These are phyloP conservation scores for Caenorhabditis sp. DNA, from an alignment of 2,888 invertebrate genomes.

Conservation along the genomic window DNA sequence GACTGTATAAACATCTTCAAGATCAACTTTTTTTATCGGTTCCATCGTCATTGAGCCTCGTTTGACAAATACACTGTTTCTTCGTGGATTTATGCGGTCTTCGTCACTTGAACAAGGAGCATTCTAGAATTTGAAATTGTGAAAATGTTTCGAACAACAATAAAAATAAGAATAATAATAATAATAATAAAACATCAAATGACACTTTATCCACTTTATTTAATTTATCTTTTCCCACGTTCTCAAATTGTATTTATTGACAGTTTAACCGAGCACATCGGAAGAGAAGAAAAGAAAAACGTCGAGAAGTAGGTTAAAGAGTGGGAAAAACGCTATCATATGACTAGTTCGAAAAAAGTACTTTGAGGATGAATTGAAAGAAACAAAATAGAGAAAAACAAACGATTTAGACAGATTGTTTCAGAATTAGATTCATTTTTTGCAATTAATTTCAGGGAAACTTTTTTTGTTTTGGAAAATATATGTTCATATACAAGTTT, in stretches of 20 bases:
- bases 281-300: background rate
- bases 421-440: background rate
- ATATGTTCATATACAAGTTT: no score
- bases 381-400: background rate
- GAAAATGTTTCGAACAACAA: no score
- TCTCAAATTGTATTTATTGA: background rate
- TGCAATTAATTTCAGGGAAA: no score
- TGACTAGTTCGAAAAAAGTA: background rate
- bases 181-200: background rate
- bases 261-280: background rate
- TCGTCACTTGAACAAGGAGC: slow-evolving; percentile 39
- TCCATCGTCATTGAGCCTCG: slow-evolving; percentile 59
- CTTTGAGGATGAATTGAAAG: slow-evolving; percentile 1
- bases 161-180: no score
- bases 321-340: background rate
- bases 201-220: background rate
- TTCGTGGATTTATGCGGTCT: slow-evolving; percentile 31
- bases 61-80: slow-evolving; percentile 56
- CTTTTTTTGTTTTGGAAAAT: no score
- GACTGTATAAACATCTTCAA: slow-evolving; percentile 63
- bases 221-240: background rate
- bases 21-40: slow-evolving; percentile 61
- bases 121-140: slow-evolving; percentile 26
- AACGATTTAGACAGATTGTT: background rate
- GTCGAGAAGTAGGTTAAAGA: background rate